Evolutionary conservation across 2,797 vertebrate genomes (phyloP).

Genomic region (Notolepis coatsorum): DNA sequence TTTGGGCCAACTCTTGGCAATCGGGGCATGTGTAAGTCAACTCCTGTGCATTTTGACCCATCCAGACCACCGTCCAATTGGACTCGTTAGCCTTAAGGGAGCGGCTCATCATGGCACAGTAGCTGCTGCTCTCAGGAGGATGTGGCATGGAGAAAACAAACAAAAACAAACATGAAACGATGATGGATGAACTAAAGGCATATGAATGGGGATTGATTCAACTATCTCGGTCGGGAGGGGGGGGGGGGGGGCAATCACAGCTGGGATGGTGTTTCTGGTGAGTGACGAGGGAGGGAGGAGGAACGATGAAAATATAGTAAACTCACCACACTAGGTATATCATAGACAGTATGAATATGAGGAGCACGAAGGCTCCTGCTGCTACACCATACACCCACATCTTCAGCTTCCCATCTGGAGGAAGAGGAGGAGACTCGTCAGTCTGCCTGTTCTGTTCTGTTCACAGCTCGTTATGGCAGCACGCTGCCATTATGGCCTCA

Average conservation of each 20-base stretch:
- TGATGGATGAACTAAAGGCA: background rate
- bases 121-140: constrained; percentile 71
- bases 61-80: constrained; percentile 73
- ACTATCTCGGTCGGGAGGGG: constrained; percentile 4
- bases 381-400: constrained; percentile 99
- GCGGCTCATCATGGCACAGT: constrained; percentile 70
- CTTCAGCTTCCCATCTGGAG: constrained; percentile 98
- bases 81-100: constrained; percentile 75
- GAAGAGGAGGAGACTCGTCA: constrained; percentile 78
- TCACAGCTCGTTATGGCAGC: constrained; percentile 22
- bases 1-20: constrained; percentile 76
- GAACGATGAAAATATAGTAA: constrained; percentile 26
- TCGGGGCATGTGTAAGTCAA: constrained; percentile 81
- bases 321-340: constrained; percentile 99
- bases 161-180: constrained; percentile 11
- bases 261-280: constrained; percentile 35
- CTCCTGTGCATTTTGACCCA: constrained; percentile 74
- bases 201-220: background rate
- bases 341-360: constrained; percentile 99
- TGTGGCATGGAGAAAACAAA: constrained; percentile 18
- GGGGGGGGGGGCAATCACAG: background rate
- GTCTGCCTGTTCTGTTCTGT: constrained; percentile 39
- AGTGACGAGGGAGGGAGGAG: constrained; percentile 52
- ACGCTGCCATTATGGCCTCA: constrained; percentile 10
- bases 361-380: constrained; percentile 94